Percentiles rank a stretch among this genome's conserved stretches.
phyloP scores from a whole-genome alignment of 1,140 invertebrate genomes.

The Himalopsyche phryganea region DNA sequence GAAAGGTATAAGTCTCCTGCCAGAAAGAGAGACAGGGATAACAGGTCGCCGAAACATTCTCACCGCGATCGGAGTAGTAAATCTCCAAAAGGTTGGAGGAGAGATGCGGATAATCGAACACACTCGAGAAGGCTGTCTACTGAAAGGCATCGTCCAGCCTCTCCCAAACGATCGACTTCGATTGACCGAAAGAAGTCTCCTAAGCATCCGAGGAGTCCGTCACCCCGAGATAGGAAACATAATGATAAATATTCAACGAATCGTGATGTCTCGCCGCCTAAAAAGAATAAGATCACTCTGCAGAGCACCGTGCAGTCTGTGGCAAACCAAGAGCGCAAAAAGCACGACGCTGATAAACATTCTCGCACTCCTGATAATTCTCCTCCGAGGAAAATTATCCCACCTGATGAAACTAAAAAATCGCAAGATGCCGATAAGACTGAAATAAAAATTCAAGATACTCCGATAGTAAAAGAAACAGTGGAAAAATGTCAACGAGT shows the following conservation, averaged over 20 bases:
- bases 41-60: conserved; percentile 17
- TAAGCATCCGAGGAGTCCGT: conserved; percentile 19
- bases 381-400: conserved; percentile 22
- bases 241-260: conserved; percentile 6
- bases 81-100: conserved; percentile 23
- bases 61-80: conserved; percentile 20
- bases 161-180: conserved; percentile 11
- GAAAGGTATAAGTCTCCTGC: conserved; percentile 21
- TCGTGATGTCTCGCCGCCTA: conserved; percentile 7
- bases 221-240: conserved; percentile 19
- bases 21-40: conserved; percentile 15
- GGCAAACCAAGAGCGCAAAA: conserved; percentile 22
- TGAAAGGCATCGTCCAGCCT: conserved; percentile 11
- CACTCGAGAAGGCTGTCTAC: background rate
- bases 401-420: no score
- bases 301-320: conserved; percentile 15
- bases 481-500: no score
- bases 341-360: conserved; percentile 5
- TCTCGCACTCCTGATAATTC: conserved; percentile 31
- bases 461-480: no score
- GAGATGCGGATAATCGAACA: conserved; percentile 13
- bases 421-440: no score
- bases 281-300: conserved; percentile 16
- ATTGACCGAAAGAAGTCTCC: conserved; percentile 21
- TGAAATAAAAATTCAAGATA: no score